A percentile compares a stretch with the other conserved stretches of the same genome.
phyloP scores from a whole-genome alignment of 2,797 vertebrate species.

The Enteromius viviparus region DNA sequence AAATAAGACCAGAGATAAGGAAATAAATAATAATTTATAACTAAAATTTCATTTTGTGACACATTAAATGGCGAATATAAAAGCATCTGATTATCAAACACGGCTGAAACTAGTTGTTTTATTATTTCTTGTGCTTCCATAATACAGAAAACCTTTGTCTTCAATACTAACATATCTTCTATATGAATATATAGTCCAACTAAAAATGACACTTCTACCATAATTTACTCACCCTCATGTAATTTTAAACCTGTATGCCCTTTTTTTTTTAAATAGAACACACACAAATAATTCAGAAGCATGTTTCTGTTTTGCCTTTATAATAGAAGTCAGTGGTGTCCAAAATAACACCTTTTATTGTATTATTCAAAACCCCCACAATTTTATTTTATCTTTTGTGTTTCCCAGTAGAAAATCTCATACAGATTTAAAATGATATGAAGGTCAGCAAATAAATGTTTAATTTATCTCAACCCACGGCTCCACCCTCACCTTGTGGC shows the following conservation, averaged over 20 bases:
- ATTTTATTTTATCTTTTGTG: background rate
- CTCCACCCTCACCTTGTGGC: conserved; percentile 88
- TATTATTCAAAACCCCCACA: background rate
- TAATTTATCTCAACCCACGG: background rate
- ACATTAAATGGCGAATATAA: background rate
- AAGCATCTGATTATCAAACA: background rate
- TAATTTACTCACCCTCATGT: background rate
- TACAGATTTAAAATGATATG: background rate
- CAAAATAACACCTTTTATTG: background rate
- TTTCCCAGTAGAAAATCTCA: background rate
- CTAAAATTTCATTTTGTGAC: background rate
- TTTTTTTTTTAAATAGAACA: background rate
- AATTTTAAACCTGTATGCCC: background rate
- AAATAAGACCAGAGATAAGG: background rate
- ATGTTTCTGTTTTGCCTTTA: background rate
- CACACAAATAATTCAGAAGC: background rate
- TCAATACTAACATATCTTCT: background rate
- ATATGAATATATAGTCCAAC: background rate
- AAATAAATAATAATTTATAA: background rate
- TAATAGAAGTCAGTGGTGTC: background rate
- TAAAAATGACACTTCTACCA: background rate
- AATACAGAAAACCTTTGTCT: background rate
- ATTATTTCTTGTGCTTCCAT: background rate
- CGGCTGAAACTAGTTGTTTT: background rate
- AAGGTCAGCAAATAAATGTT: background rate